phyloP scores from a whole-genome alignment of 2,888 invertebrate genomes.

The Synanthedon tipuliformis region DNA sequence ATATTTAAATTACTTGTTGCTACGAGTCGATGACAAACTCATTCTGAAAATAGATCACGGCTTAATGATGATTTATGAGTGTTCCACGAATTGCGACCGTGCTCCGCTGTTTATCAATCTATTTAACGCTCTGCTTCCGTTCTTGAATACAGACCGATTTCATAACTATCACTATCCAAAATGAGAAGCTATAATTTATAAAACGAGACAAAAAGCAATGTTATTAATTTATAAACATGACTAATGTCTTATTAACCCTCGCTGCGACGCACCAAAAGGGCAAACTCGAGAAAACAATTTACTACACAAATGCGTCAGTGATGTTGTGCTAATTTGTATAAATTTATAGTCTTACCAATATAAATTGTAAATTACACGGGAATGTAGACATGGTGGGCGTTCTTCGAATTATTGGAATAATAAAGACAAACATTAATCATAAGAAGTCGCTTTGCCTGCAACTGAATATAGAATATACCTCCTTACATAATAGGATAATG shows the following conservation, averaged over 20 bases:
- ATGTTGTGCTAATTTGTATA: slow-evolving; percentile 19
- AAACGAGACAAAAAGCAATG: not conserved
- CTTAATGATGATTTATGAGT: slow-evolving; percentile 12
- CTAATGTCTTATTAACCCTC: no score
- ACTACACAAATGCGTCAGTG: slow-evolving; percentile 5
- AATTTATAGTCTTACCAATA: slow-evolving; percentile 22
- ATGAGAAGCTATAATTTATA: not conserved
- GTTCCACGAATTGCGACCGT: slow-evolving; percentile 15
- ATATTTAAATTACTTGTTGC: not conserved
- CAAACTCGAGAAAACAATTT: slow-evolving; percentile 1
- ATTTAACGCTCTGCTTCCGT: slow-evolving; percentile 25
- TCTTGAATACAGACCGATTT: slow-evolving; percentile 12
- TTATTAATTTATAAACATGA: not conserved
- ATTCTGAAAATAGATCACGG: slow-evolving; percentile 12
- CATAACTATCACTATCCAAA: not conserved
- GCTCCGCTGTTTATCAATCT: slow-evolving; percentile 20
- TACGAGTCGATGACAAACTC: slow-evolving; percentile 8
- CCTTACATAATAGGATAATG: no score
- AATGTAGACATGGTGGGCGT: slow-evolving; percentile 9
- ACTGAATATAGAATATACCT: no score
- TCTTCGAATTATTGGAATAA: slow-evolving; percentile 12
- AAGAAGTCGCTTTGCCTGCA: no score
- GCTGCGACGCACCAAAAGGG: not conserved
- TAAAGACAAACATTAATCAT: no score
- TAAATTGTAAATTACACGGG: slow-evolving; percentile 15